Conservation (phyloP, 1,140 invertebrate genomes). For the Listronotus bonariensis region DNA sequence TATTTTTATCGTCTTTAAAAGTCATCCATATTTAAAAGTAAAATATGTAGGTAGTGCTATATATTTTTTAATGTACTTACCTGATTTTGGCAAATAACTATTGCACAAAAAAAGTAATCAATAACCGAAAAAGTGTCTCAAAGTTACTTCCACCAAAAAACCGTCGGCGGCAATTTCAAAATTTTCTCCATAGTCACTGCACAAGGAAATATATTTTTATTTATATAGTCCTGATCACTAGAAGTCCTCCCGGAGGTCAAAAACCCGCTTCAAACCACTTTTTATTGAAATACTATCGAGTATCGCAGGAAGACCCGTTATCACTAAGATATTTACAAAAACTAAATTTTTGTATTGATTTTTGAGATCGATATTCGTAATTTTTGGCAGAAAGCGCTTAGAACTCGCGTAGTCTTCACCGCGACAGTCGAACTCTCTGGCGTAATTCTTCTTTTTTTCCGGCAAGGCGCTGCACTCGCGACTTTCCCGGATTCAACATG, state of each 20-base stretch:
- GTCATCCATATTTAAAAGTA: too few relatives aligned
- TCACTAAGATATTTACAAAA: slow-evolving; percentile 20
- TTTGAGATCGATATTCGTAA: slow-evolving; percentile 46
- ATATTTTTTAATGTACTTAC: too few relatives aligned
- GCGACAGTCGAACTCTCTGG: slow-evolving; percentile 43
- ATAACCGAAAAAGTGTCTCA: slow-evolving; percentile 3
- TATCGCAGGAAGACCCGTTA: slow-evolving; percentile 11
- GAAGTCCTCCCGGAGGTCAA: not conserved
- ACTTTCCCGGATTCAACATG: slow-evolving; percentile 43
- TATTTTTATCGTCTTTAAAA: too few relatives aligned
- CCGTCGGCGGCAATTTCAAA: not conserved
- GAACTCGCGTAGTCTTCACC: slow-evolving; percentile 38
- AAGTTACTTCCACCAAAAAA: slow-evolving; percentile 1
- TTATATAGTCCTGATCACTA: slow-evolving; percentile 2
- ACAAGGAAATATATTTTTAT: not conserved
- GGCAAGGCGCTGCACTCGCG: slow-evolving; percentile 43
- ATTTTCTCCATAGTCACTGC: not conserved
- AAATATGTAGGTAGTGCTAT: too few relatives aligned
- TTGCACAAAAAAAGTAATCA: slow-evolving; percentile 3
- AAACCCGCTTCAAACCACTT: not conserved
- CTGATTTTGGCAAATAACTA: slow-evolving; percentile 1
- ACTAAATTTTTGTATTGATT: slow-evolving; percentile 46
- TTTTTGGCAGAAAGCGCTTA: slow-evolving; percentile 37
- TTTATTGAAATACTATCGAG: not conserved
- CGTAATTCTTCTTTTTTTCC: slow-evolving; percentile 45